These are phyloP conservation scores for Baccha elongata DNA, from an alignment of 2,888 invertebrate genomes.

Conservation along the genomic window DNA sequence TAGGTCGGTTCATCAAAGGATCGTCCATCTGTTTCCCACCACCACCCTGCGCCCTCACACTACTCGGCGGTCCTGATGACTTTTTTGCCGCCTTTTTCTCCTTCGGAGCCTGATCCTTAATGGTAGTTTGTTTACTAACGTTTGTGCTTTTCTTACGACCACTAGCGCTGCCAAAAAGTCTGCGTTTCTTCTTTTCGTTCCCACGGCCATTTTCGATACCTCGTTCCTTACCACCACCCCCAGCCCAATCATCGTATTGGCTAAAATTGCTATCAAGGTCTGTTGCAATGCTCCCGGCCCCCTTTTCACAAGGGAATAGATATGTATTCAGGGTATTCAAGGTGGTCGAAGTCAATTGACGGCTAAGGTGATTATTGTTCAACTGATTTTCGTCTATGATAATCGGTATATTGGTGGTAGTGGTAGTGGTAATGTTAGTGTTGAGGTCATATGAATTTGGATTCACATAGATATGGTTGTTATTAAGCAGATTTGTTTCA, in stretches of 20 bases:
- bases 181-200: conserved; percentile 63
- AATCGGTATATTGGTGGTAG: conserved; percentile 74
- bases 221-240: conserved; percentile 75
- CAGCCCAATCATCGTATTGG: conserved; percentile 80
- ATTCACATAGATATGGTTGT: conserved; percentile 81
- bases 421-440: conserved; percentile 77
- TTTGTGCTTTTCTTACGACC: conserved; percentile 51
- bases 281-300: conserved; percentile 79
- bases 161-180: conserved; percentile 69
- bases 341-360: conserved; percentile 79
- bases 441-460: conserved; percentile 80
- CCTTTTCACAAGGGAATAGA: conserved; percentile 80
- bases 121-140: conserved; percentile 55
- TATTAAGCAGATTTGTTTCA: conserved; percentile 76
- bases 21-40: conserved; percentile 77
- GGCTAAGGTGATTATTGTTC: conserved; percentile 76
- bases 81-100: conserved; percentile 80
- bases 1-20: conserved; percentile 81
- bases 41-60: conserved; percentile 75
- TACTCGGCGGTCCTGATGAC: conserved; percentile 79
- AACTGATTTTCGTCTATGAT: conserved; percentile 75
- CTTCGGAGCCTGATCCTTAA: conserved; percentile 63
- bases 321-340: conserved; percentile 81
- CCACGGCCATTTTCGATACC: conserved; percentile 46
- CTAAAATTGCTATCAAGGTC: conserved; percentile 81